Percentiles rank a stretch among this genome's conserved stretches.
Evolutionary conservation across 2,888 invertebrate genomes (phyloP).

Genomic region (Syrphus vitripennis): DNA sequence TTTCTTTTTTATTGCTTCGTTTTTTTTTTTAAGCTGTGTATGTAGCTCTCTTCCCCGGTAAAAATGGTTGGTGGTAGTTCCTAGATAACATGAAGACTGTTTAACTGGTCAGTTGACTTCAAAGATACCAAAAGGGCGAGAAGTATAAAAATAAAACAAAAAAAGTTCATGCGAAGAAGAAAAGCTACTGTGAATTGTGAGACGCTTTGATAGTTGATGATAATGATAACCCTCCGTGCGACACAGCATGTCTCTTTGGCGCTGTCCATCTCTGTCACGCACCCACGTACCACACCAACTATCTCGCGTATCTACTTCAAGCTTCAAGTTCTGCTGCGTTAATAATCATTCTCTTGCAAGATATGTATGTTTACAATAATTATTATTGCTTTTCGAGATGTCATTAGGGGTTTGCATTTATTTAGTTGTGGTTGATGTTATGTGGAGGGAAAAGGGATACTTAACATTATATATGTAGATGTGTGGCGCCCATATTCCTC

Average conservation of each 20-base stretch:
- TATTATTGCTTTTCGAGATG: slow-evolving; percentile 58
- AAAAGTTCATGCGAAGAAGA: neutral
- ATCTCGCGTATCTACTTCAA: neutral
- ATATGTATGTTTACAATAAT: slow-evolving; percentile 68
- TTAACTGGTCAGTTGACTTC: slow-evolving; percentile 68
- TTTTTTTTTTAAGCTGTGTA: neutral
- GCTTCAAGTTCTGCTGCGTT: slow-evolving; percentile 27
- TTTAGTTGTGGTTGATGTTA: neutral
- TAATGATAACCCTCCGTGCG: slow-evolving; percentile 49
- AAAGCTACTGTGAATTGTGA: slow-evolving; percentile 38
- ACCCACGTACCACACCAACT: slow-evolving; percentile 33
- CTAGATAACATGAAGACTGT: slow-evolving; percentile 60
- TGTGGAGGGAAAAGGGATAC: neutral
- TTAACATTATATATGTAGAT: slow-evolving; percentile 49
- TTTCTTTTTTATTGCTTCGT: slow-evolving; percentile 53
- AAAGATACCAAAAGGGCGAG: slow-evolving; percentile 49
- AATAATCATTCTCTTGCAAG: slow-evolving; percentile 48
- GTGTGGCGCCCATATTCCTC: slow-evolving; percentile 64
- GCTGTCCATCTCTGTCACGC: slow-evolving; percentile 42
- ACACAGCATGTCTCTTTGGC: slow-evolving; percentile 24
- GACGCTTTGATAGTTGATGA: slow-evolving; percentile 34
- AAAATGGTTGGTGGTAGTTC: slow-evolving; percentile 19
- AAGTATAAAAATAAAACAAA: neutral
- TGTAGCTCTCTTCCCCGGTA: neutral
- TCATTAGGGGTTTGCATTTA: neutral